Evolutionary conservation across 2,113 vertebrate species (phyloP).

Genomic region (Antechinus stuartii): DNA sequence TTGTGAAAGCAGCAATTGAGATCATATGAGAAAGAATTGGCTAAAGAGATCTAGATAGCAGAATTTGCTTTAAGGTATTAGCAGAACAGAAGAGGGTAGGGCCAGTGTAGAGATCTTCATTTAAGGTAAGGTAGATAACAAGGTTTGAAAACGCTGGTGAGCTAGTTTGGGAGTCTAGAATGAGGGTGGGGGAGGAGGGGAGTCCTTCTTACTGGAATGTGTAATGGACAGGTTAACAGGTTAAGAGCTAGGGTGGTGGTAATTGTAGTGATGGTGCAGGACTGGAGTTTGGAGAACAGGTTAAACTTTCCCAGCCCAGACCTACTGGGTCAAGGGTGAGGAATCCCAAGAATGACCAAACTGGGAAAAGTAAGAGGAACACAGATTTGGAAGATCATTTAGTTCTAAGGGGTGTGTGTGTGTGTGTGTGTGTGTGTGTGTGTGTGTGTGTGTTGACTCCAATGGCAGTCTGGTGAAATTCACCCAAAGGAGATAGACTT

Average conservation of each 20-base stretch:
- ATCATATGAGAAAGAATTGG: neutral
- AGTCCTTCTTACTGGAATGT: neutral
- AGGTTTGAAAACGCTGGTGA: neutral
- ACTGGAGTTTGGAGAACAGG: neutral
- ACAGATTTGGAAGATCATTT: neutral
- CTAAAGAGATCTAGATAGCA: neutral
- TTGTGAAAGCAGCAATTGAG: neutral
- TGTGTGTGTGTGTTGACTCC: too few species aligned
- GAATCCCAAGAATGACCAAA: neutral
- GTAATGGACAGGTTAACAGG: neutral
- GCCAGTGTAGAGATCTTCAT: neutral
- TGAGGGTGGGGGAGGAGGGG: too few species aligned
- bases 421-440: too few species aligned
- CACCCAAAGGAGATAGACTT: neutral
- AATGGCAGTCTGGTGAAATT: too few species aligned
- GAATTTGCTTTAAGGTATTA: neutral
- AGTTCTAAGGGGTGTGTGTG: too few species aligned
- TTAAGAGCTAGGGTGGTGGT: neutral
- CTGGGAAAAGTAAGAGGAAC: neutral
- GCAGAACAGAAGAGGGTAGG: neutral
- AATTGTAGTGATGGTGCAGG: neutral
- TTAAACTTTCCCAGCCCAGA: neutral
- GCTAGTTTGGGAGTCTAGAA: neutral
- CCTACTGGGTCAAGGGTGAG: neutral
- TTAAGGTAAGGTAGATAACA: neutral